Conservation (phyloP, 2,888 invertebrate genomes). For the Mythimna pallens region DNA sequence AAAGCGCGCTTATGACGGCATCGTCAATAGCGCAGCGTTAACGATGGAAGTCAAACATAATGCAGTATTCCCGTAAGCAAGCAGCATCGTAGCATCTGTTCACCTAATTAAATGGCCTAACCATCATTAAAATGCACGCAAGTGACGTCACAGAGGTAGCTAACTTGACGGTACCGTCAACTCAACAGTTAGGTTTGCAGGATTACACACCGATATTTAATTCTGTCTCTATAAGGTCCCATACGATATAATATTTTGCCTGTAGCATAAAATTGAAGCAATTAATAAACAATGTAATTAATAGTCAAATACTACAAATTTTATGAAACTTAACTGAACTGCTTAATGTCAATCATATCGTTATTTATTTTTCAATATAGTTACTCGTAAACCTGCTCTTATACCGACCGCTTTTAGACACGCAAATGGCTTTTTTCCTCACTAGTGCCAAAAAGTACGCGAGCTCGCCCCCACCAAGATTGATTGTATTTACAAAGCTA, state of each 20-base stretch:
- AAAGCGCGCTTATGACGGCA: conserved; percentile 22
- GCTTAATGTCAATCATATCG: neutral
- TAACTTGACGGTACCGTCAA: conserved; percentile 46
- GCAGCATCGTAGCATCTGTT: conserved; percentile 46
- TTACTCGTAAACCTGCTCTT: too few relatives aligned
- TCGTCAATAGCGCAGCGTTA: too few relatives aligned
- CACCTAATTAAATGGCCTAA: conserved; percentile 62
- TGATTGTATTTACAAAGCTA: too few relatives aligned
- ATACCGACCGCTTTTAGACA: too few relatives aligned
- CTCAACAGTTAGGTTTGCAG: neutral
- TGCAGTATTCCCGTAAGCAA: conserved; percentile 44
- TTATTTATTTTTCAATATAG: too few relatives aligned
- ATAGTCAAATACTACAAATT: neutral
- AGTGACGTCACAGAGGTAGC: conserved; percentile 59
- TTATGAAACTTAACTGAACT: neutral
- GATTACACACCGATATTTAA: neutral
- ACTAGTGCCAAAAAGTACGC: too few relatives aligned
- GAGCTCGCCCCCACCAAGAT: too few relatives aligned
- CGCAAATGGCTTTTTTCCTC: too few relatives aligned
- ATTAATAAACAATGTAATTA: neutral
- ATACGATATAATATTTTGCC: neutral
- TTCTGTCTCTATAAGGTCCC: neutral
- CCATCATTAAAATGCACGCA: conserved; percentile 61
- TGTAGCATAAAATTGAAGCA: neutral
- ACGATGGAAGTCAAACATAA: conserved; percentile 58